These are phyloP conservation scores for Strix uralensis DNA, from an alignment of 2,113 vertebrate species.

Conservation along the genomic window DNA sequence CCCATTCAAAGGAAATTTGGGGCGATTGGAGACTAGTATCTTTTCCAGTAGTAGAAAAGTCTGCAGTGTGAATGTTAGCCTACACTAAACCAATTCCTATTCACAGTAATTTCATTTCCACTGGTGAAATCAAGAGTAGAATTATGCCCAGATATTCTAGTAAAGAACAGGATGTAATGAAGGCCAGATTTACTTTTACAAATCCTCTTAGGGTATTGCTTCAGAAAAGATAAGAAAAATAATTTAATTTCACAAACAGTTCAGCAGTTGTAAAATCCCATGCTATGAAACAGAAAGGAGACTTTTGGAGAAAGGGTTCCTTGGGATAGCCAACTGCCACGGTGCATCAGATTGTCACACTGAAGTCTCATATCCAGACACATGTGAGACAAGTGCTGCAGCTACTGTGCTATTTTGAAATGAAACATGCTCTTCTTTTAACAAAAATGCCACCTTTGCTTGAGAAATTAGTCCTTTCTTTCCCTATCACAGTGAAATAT, in stretches of 20 bases:
- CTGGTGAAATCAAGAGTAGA: constrained; percentile 32
- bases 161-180: constrained; percentile 31
- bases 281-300: background rate
- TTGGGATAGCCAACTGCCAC: background rate
- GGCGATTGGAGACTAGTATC: rapidly evolving
- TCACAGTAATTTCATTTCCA: constrained; percentile 16
- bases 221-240: constrained; percentile 40
- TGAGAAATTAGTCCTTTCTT: background rate
- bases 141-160: constrained; percentile 1
- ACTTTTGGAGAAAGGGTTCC: background rate
- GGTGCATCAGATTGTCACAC: background rate
- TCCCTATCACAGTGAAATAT: background rate
- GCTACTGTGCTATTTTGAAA: background rate
- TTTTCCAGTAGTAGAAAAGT: background rate
- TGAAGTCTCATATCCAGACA: background rate
- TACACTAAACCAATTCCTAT: background rate
- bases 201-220: constrained; percentile 43
- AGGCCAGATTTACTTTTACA: constrained; percentile 25
- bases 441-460: background rate
- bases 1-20: background rate
- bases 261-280: constrained; percentile 18
- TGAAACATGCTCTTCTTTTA: background rate
- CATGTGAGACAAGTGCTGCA: background rate
- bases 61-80: background rate
- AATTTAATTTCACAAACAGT: constrained; percentile 49